Conservation (phyloP, 2,888 invertebrate genomes). For the Eueremaeus valkanovi region DNA sequence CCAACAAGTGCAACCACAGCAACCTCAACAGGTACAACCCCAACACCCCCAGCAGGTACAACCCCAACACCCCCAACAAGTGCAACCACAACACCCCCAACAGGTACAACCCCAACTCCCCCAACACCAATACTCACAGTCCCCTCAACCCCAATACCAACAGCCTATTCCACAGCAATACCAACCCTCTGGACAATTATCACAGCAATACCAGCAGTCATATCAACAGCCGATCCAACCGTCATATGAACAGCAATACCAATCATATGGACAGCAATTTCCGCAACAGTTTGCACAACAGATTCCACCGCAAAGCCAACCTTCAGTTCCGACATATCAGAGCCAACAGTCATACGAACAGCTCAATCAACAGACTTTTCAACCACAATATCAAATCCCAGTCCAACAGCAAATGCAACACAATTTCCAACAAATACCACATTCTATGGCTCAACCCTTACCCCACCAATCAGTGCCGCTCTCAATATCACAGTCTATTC, state of each 20-base stretch:
- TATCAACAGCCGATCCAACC: background rate
- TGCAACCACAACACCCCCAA: constrained; percentile 34
- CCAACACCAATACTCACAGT: too few species aligned
- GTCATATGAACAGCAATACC: background rate
- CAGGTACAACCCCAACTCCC: constrained; percentile 32
- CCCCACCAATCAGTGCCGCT: background rate
- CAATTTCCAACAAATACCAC: background rate
- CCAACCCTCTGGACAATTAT: background rate
- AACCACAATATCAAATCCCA: background rate
- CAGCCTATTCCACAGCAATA: background rate
- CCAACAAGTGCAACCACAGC: too few species aligned
- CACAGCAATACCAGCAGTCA: background rate
- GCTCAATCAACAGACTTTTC: background rate
- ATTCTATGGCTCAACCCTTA: background rate
- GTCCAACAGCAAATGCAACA: background rate
- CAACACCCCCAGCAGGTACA: background rate
- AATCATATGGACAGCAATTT: constrained; percentile 16
- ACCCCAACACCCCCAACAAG: constrained; percentile 1
- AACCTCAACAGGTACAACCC: background rate
- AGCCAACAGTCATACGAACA: background rate
- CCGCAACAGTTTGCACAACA: background rate
- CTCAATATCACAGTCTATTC: background rate
- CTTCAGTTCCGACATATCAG: background rate
- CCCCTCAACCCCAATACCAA: too few species aligned
- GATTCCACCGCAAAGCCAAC: constrained; percentile 9